phyloP scores from a whole-genome alignment of 2,888 invertebrate genomes.

The Coelopa pilipes region DNA sequence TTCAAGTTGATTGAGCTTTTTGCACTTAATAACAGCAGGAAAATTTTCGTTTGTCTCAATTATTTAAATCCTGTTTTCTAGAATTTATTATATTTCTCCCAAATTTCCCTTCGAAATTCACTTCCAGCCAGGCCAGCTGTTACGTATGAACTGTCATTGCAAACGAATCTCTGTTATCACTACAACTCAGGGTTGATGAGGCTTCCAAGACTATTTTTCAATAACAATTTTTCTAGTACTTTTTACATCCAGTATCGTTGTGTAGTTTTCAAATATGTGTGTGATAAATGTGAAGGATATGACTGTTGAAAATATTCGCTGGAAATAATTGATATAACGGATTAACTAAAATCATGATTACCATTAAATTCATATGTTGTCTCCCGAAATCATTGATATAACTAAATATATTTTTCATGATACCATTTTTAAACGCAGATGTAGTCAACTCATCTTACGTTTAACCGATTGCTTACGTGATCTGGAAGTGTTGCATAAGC shows the following conservation, averaged over 20 bases:
- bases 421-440: background rate
- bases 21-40: conserved; percentile 7
- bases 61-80: conserved; percentile 18
- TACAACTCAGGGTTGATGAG: conserved; percentile 43
- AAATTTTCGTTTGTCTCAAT: background rate
- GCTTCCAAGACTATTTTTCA: too few species aligned
- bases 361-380: too few species aligned
- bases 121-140: conserved; percentile 47
- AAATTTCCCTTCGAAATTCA: conserved; percentile 18
- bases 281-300: too few species aligned
- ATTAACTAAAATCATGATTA: too few species aligned
- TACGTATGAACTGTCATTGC: conserved; percentile 47
- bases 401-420: too few species aligned
- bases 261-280: too few species aligned
- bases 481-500: background rate
- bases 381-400: too few species aligned
- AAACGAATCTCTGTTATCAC: conserved; percentile 36
- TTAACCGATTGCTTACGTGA: conserved; percentile 24
- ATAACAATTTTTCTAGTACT: too few species aligned
- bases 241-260: too few species aligned
- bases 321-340: too few species aligned
- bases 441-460: too few species aligned
- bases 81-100: background rate
- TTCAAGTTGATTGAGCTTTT: background rate
- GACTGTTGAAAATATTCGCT: too few species aligned